Base-by-base conservation (phyloP, 2,113 vertebrate species). In the Pseudois nayaur region DNA sequence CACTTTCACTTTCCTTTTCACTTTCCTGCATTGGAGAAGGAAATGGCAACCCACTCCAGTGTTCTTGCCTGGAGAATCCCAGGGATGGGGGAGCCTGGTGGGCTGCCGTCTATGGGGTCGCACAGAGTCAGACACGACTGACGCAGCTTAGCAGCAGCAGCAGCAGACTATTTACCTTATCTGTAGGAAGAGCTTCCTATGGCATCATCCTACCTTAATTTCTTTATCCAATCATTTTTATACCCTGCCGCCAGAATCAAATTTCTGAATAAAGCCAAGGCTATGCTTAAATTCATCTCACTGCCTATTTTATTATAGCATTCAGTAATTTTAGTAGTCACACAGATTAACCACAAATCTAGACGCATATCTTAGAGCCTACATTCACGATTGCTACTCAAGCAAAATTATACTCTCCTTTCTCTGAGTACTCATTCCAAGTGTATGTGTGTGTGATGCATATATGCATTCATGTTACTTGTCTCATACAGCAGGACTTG, bases 1-100 rank as follows among this genome's bases (percentile, higher is more conserved):
- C 60, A 62, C 60, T 62, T 62, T 62, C 60, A 62, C 29, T 62
- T n/a, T n/a, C n/a, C n/a, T n/a, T 62, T 62, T 62, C 60, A 62
- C 29, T 62, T 62, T 62, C 60, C 33, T 7, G 1, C 13, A 31
- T 1, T 33, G 29, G 13, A 15, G 13, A 33, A 62, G 29, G 29
- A 62, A 62, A 62, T 31, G 60, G 60, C 29, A 62, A 62, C 60
- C 60, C 60, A 62, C 60, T 62, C 13, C 60, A 31, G 29, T 62
- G 0, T 7, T 62, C 13, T 16, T 62, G 29, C 60, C 60, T 62
- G 60, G 60, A 62, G 0, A 62, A 62, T 33, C 29, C 60, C 14
- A 62, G 60, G 60, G 60, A 62, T 0, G 0, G 29, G 0, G 29
- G 60, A 62, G 13, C 14, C 6, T 31, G 60, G 60, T 62, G 29